Conservation (phyloP, 1,140 invertebrate species). For the Aricia agestis region DNA sequence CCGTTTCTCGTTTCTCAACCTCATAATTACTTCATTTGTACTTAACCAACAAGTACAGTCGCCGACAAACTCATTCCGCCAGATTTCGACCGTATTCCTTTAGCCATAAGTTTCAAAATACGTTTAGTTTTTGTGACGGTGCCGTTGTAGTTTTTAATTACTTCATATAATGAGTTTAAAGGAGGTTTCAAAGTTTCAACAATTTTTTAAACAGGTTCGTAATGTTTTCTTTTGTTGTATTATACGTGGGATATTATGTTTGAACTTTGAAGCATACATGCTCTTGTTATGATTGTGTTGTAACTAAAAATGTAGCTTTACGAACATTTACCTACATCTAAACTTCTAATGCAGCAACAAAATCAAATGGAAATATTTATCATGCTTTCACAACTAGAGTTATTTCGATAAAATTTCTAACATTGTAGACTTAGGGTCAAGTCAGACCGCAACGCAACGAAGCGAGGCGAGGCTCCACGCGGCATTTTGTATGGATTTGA, state of each 20-base stretch:
- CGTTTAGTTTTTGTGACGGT: not conserved
- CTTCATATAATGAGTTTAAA: not conserved
- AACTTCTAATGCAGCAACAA: too few relatives aligned
- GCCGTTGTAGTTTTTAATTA: not conserved
- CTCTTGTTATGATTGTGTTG: too few relatives aligned
- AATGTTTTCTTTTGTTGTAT: not conserved
- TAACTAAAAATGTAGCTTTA: not conserved
- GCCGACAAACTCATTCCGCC: not conserved
- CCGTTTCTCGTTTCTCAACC: not conserved
- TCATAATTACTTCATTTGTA: not conserved
- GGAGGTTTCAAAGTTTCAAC: not conserved
- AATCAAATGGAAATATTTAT: too few relatives aligned
- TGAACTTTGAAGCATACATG: too few relatives aligned
- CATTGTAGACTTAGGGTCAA: too few relatives aligned
- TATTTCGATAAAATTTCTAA: too few relatives aligned
- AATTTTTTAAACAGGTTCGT: not conserved
- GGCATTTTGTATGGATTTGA: too few relatives aligned
- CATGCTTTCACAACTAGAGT: too few relatives aligned
- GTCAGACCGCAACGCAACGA: too few relatives aligned
- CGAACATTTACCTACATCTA: too few relatives aligned
- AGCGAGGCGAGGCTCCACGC: too few relatives aligned
- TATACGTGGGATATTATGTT: not conserved
- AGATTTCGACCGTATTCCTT: not conserved
- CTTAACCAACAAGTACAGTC: not conserved
- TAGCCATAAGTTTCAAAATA: not conserved